Percentiles rank a stretch among this genome's conserved stretches.
Conservation (phyloP, 1,140 invertebrate species). For the Heliconius eleuchia region DNA sequence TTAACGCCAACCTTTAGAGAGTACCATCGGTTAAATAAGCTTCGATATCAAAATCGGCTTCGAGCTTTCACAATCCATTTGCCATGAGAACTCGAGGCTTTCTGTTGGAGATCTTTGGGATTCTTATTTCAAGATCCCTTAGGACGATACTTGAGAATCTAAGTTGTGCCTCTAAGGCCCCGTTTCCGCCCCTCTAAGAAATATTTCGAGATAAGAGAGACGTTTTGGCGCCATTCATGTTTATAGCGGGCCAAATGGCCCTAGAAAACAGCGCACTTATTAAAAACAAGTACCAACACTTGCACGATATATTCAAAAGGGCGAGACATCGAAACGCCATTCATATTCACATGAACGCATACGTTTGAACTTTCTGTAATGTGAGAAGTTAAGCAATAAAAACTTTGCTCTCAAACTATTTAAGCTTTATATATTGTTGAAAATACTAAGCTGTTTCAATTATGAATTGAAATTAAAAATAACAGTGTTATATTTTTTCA, state of each 20-base stretch:
- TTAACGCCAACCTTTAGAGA: slow-evolving; percentile 16
- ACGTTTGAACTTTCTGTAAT: slow-evolving; percentile 38
- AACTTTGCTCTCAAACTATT: slow-evolving; percentile 35
- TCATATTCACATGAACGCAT: slow-evolving; percentile 55
- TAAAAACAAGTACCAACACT: slow-evolving; percentile 73
- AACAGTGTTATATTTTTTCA: no score
- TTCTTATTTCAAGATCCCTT: slow-evolving; percentile 77
- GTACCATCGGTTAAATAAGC: slow-evolving; percentile 34
- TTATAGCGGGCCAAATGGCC: slow-evolving; percentile 76
- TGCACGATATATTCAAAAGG: slow-evolving; percentile 60
- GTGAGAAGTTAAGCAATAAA: slow-evolving; percentile 30
- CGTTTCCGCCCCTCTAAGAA: slow-evolving; percentile 76
- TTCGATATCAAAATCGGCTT: slow-evolving; percentile 75
- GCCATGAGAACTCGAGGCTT: slow-evolving; percentile 62
- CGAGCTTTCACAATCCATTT: slow-evolving; percentile 76
- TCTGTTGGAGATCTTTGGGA: slow-evolving; percentile 58
- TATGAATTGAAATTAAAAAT: no score
- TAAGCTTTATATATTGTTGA: slow-evolving; percentile 24
- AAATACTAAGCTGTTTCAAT: not conserved
- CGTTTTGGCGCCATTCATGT: slow-evolving; percentile 69
- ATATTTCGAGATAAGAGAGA: slow-evolving; percentile 78
- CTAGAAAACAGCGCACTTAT: slow-evolving; percentile 76
- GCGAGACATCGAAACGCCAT: slow-evolving; percentile 40
- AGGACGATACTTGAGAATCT: slow-evolving; percentile 73
- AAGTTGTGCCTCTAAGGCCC: slow-evolving; percentile 62